Conservation (phyloP, 1,140 invertebrate species). For the Oryzaephilus surinamensis region DNA sequence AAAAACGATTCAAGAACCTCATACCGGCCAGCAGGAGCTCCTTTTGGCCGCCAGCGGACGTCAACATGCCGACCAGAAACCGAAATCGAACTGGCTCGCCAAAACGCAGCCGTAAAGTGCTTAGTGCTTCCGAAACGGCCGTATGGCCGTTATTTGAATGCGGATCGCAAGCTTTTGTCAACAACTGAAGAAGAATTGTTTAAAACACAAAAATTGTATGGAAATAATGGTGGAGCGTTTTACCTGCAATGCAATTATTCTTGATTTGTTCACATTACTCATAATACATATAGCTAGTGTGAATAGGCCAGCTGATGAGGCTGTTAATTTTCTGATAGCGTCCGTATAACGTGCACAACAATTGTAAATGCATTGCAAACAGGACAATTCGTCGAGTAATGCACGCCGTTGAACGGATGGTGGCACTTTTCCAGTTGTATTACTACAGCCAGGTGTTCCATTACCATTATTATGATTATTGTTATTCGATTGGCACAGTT, state of each 20-base stretch:
- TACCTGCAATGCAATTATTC: slow-evolving; percentile 74
- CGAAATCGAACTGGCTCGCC: slow-evolving; percentile 87
- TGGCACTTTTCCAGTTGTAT: slow-evolving; percentile 41
- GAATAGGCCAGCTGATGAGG: slow-evolving; percentile 71
- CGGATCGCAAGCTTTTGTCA: slow-evolving; percentile 64
- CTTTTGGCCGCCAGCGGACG: slow-evolving; percentile 45
- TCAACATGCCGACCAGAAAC: slow-evolving; percentile 78
- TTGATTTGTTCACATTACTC: slow-evolving; percentile 72
- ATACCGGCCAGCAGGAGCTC: slow-evolving; percentile 74
- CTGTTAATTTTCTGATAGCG: slow-evolving; percentile 58
- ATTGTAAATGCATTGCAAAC: slow-evolving; percentile 74
- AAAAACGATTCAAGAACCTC: slow-evolving; percentile 73
- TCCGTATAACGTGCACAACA: slow-evolving; percentile 66
- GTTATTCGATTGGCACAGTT: slow-evolving; percentile 51
- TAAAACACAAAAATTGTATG: slow-evolving; percentile 21
- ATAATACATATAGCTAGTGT: slow-evolving; percentile 79
- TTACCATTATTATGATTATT: slow-evolving; percentile 3
- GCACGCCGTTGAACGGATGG: slow-evolving; percentile 54
- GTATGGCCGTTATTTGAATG: slow-evolving; percentile 59
- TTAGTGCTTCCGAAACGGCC: slow-evolving; percentile 80
- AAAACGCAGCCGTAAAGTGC: slow-evolving; percentile 74
- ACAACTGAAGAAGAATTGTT: too few relatives aligned
- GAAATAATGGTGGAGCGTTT: too few relatives aligned
- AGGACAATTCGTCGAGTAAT: slow-evolving; percentile 77
- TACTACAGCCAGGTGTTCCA: slow-evolving; percentile 28